Percentiles rank a stretch among this genome's conserved stretches.
These are phyloP conservation scores for Eremobia ochroleuca DNA, from an alignment of 2,888 invertebrate genomes.

Conservation along the genomic window DNA sequence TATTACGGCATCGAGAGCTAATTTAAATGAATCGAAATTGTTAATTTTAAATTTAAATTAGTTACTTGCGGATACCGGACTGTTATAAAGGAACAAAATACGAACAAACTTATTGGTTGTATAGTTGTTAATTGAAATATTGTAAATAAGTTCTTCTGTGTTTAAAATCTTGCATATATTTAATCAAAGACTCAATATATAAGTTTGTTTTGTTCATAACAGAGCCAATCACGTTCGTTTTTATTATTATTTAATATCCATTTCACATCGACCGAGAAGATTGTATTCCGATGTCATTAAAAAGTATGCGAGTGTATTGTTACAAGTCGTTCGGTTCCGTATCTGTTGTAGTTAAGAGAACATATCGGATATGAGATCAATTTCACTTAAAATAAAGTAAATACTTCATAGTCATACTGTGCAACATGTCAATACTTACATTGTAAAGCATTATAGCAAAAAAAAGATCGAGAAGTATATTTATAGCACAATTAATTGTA, in stretches of 20 bases:
- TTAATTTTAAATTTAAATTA: constrained; percentile 41
- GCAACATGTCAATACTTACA: background rate
- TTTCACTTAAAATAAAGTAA: background rate
- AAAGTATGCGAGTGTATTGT: constrained; percentile 62
- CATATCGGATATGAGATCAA: background rate
- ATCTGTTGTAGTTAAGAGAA: constrained; percentile 10
- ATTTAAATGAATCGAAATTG: constrained; percentile 35
- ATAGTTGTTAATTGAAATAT: constrained; percentile 26
- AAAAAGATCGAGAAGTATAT: background rate
- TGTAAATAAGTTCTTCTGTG: constrained; percentile 41
- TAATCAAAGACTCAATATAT: constrained; percentile 61
- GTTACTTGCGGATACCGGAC: constrained; percentile 2
- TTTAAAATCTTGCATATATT: constrained; percentile 57
- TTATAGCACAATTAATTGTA: background rate
- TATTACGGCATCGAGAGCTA: constrained; percentile 27
- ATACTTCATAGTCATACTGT: too few relatives aligned
- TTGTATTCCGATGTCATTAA: constrained; percentile 72
- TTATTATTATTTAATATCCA: constrained; percentile 77
- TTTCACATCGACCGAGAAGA: constrained; percentile 75
- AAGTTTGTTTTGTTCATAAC: constrained; percentile 63
- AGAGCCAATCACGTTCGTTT: constrained; percentile 78
- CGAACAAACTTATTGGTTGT: constrained; percentile 5
- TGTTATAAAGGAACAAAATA: constrained; percentile 32
- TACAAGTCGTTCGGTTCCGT: constrained; percentile 43
- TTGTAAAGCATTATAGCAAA: background rate